A percentile compares a stretch with the other conserved stretches of the same genome.
Conservation (phyloP, 2,797 vertebrate genomes). For the Atherinosoma microstoma region DNA sequence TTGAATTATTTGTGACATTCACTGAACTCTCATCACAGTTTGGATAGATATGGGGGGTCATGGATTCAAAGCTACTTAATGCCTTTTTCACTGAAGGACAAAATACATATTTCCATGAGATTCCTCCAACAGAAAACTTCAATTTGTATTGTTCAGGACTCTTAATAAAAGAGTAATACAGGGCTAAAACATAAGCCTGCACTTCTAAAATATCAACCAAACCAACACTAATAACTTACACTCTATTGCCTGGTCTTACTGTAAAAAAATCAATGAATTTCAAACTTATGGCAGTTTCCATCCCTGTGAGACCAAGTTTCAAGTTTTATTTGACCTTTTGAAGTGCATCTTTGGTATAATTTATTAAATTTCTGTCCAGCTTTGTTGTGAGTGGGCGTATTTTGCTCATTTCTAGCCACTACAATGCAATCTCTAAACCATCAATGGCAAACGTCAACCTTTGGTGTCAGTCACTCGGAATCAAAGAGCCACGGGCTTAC, state of each 20-base stretch:
- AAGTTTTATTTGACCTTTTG: neutral
- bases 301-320: neutral
- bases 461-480: slow-evolving; percentile 40
- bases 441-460: slow-evolving; percentile 29
- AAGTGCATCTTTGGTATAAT: neutral
- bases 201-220: neutral
- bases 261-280: neutral
- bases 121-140: neutral
- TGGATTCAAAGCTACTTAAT: neutral
- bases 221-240: neutral
- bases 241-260: neutral
- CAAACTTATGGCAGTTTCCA: neutral
- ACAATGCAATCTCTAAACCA: slow-evolving; percentile 34
- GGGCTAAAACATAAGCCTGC: neutral
- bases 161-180: neutral
- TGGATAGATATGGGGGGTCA: no score
- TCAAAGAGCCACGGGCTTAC: slow-evolving; percentile 45
- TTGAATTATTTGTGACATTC: neutral
- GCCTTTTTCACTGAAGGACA: neutral
- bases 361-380: neutral
- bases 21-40: neutral
- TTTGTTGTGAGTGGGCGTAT: slow-evolving; percentile 9
- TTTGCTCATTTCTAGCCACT: slow-evolving; percentile 26
- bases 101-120: neutral
- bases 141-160: neutral